Conservation (phyloP, 1,140 invertebrate genomes). For the Zaprionus inermis region DNA sequence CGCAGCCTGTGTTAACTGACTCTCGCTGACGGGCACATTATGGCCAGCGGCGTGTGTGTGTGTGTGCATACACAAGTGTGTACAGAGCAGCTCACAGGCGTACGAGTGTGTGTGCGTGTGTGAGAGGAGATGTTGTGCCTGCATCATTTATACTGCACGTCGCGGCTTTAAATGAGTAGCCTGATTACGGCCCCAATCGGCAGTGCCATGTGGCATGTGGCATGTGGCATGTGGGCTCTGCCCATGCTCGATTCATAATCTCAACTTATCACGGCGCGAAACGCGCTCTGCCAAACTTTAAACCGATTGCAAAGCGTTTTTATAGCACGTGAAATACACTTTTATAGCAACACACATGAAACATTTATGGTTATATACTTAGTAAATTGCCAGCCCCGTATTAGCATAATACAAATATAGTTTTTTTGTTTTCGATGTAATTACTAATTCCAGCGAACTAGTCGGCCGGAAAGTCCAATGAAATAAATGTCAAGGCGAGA, state of each 20-base stretch:
- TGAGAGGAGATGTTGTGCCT: background rate
- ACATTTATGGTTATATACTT: background rate
- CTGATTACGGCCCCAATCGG: constrained; percentile 39
- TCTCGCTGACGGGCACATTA: constrained; percentile 38
- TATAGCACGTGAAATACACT: background rate
- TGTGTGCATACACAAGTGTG: constrained; percentile 8
- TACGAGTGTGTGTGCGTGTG: background rate
- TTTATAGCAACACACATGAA: background rate
- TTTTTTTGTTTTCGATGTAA: background rate
- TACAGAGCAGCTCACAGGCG: too few relatives aligned
- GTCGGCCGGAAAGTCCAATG: constrained; percentile 2
- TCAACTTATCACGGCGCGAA: background rate
- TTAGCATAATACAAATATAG: background rate
- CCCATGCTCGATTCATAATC: constrained; percentile 12
- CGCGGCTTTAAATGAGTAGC: constrained; percentile 40
- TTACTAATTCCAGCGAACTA: background rate
- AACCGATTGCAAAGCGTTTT: background rate
- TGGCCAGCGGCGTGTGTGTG: constrained; percentile 25
- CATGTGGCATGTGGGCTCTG: constrained; percentile 2
- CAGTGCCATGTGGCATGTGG: constrained; percentile 16
- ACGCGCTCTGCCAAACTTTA: background rate
- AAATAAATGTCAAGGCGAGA: background rate
- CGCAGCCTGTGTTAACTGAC: constrained; percentile 38
- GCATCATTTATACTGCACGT: constrained; percentile 18
- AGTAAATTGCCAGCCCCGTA: background rate